Conservation (phyloP, 2,113 vertebrate genomes). For the Nibea coibor region DNA sequence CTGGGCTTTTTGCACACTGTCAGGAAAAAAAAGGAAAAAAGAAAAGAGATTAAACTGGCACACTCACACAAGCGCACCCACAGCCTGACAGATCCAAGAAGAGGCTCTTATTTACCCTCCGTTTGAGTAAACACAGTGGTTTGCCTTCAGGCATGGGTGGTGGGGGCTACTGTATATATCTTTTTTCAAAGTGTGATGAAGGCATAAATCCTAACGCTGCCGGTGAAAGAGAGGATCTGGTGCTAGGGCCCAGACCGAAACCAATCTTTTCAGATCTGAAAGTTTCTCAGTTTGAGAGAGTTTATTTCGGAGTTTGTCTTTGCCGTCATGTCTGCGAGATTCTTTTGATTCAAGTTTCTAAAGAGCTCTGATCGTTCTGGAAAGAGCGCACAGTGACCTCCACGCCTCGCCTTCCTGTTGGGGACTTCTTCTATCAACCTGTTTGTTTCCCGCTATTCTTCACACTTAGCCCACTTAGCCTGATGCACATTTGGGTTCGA, state of each 20-base stretch:
- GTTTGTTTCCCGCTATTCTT: slow-evolving; percentile 20
- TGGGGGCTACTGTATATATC: slow-evolving; percentile 34
- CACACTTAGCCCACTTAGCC: slow-evolving; percentile 36
- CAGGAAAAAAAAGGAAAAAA: slow-evolving; percentile 29
- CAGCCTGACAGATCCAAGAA: slow-evolving; percentile 43
- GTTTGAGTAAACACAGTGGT: slow-evolving; percentile 59
- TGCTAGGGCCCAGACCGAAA: neutral
- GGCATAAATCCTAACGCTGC: neutral
- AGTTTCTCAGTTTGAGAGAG: slow-evolving; percentile 25
- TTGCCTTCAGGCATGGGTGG: slow-evolving; percentile 43
- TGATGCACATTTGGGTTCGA: slow-evolving; percentile 10
- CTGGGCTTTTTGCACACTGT: slow-evolving; percentile 57
- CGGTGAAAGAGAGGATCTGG: slow-evolving; percentile 17
- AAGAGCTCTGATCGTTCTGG: neutral
- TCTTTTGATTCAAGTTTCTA: slow-evolving; percentile 34
- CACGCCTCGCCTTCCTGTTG: neutral
- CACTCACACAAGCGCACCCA: slow-evolving; percentile 5
- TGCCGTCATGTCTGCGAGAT: neutral
- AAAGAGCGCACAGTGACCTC: neutral
- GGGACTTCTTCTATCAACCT: slow-evolving; percentile 17
- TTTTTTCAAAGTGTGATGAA: slow-evolving; percentile 57
- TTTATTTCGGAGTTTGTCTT: slow-evolving; percentile 23
- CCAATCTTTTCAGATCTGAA: slow-evolving; percentile 34
- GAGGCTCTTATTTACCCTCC: slow-evolving; percentile 58
- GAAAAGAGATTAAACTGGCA: slow-evolving; percentile 50